These are phyloP conservation scores for Fragum whitleyi DNA, from an alignment of 2,888 invertebrate genomes.

Conservation along the genomic window DNA sequence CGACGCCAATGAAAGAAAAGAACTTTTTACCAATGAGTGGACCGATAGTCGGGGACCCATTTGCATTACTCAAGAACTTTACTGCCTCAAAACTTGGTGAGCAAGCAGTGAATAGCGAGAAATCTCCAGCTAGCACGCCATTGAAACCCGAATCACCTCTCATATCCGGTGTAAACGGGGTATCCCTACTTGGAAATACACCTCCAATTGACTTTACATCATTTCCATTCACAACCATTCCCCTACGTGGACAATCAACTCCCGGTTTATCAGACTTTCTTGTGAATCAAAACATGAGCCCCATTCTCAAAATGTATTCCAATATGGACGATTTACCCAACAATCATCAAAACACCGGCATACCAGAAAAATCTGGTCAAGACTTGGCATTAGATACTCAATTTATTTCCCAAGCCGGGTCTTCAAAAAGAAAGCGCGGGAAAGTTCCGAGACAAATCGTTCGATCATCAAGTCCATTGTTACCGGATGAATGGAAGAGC, in stretches of 20 bases:
- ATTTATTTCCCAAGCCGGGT: conserved; percentile 24
- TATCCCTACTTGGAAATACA: neutral
- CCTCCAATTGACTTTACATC: conserved; percentile 10
- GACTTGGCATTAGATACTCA: neutral
- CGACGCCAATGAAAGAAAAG: neutral
- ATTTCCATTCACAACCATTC: conserved; percentile 4
- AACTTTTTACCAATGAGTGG: neutral
- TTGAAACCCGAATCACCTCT: neutral
- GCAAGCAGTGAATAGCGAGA: neutral
- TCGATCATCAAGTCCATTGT: neutral
- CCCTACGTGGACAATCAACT: neutral
- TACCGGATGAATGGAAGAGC: conserved; percentile 13
- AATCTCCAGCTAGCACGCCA: neutral
- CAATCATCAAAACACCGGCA: neutral
- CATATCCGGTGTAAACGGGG: neutral
- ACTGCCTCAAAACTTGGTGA: conserved; percentile 9
- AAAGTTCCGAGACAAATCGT: conserved; percentile 42
- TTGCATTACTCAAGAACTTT: conserved; percentile 15
- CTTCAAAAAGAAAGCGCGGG: conserved; percentile 59
- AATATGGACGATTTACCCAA: neutral
- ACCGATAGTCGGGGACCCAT: neutral
- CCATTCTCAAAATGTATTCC: too few relatives aligned
- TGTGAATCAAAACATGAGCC: neutral
- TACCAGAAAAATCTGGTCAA: neutral
- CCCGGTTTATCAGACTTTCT: neutral